Evolutionary conservation across 2,888 invertebrate species (phyloP).

Genomic region (Aradus depressus): DNA sequence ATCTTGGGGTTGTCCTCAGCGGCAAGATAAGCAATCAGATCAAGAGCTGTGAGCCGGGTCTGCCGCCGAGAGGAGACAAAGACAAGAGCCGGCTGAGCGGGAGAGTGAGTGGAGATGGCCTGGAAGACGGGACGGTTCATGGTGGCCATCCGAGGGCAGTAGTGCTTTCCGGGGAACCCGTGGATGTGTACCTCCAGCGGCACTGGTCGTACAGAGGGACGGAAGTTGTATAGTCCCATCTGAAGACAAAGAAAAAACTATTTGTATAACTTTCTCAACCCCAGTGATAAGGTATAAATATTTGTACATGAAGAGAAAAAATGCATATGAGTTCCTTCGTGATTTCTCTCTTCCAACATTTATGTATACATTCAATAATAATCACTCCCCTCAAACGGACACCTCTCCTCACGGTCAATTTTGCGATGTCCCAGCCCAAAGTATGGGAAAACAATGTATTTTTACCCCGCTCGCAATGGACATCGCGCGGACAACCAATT

Average conservation of each 20-base stretch:
- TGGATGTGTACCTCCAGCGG: constrained; percentile 85
- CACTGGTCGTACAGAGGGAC: constrained; percentile 94
- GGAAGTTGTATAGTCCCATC: constrained; percentile 93
- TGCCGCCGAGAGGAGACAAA: constrained; percentile 90
- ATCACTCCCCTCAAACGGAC: too few species aligned
- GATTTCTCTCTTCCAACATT: too few species aligned
- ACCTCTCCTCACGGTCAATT: too few species aligned
- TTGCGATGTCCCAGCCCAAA: too few species aligned
- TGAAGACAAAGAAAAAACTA: constrained; percentile 31
- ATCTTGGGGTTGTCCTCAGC: constrained; percentile 88
- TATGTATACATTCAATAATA: too few species aligned
- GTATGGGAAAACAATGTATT: too few species aligned
- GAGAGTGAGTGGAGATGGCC: constrained; percentile 87
- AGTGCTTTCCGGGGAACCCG: constrained; percentile 95
- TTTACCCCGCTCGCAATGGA: too few species aligned
- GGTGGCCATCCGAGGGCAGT: constrained; percentile 97
- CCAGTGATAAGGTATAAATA: constrained; percentile 29
- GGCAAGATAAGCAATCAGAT: constrained; percentile 81
- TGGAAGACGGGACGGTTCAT: constrained; percentile 99
- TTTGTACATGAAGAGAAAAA: too few species aligned
- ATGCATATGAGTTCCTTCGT: too few species aligned
- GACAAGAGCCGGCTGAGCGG: constrained; percentile 78
- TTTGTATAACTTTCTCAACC: not conserved
- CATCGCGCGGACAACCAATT: too few species aligned
- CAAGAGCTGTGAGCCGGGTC: constrained; percentile 90